Conservation (phyloP, 2,888 invertebrate genomes). For the Nymphalis urticae region DNA sequence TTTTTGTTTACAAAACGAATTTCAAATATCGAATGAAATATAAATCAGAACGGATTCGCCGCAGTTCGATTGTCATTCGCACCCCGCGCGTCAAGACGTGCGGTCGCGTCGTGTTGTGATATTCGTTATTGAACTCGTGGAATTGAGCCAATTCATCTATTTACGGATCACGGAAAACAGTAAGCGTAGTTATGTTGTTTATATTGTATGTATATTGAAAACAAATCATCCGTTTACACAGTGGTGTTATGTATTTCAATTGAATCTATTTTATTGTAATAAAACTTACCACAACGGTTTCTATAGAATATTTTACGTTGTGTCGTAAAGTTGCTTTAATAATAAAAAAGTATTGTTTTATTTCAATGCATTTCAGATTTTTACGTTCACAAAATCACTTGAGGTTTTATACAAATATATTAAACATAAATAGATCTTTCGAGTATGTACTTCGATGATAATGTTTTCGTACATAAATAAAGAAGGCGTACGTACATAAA, state of each 20-base stretch:
- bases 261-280: background rate
- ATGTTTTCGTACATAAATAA: no score
- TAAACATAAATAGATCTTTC: no score
- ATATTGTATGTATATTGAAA: slow-evolving; percentile 11
- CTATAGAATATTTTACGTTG: no score
- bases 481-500: no score
- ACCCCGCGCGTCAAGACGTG: slow-evolving; percentile 7
- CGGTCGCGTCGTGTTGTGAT: background rate
- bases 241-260: background rate
- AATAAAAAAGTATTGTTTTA: no score
- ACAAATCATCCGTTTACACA: background rate
- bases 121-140: slow-evolving; percentile 9
- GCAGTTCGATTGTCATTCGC: slow-evolving; percentile 13
- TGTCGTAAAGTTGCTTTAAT: background rate
- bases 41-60: background rate
- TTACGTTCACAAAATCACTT: no score
- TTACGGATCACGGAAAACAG: slow-evolving; percentile 32
- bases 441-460: no score
- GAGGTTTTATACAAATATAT: no score
- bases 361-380: no score
- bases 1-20: background rate
- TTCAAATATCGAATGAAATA: slow-evolving; percentile 17
- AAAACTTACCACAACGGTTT: background rate
- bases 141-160: slow-evolving; percentile 29
- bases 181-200: slow-evolving; percentile 20